Percentiles rank a stretch among this genome's conserved stretches.
Conservation (phyloP, 2,888 invertebrate species). For the Brachynemurus nebulosus region DNA sequence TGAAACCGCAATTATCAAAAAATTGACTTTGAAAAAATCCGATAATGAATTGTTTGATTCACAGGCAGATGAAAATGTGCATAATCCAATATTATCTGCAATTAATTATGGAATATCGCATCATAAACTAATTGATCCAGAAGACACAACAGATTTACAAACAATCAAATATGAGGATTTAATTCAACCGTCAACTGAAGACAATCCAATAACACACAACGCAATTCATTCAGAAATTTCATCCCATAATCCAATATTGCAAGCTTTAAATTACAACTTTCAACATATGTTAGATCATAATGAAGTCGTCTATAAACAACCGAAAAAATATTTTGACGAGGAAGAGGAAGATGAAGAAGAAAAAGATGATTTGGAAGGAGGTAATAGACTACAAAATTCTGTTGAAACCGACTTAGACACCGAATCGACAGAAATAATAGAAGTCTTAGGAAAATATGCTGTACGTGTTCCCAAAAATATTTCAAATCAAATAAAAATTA, state of each 20-base stretch:
- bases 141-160: background rate
- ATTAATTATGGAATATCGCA: background rate
- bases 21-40: too few species aligned
- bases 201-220: background rate
- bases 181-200: background rate
- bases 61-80: too few species aligned
- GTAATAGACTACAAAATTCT: background rate
- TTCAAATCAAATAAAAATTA: too few species aligned
- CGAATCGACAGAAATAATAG: too few species aligned
- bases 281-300: conserved; percentile 1
- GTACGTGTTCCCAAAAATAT: too few species aligned
- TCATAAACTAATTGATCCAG: background rate
- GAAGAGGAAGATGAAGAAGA: background rate
- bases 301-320: too few species aligned
- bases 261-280: background rate
- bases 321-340: too few species aligned
- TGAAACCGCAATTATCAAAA: too few species aligned
- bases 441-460: too few species aligned
- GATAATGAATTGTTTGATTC: too few species aligned
- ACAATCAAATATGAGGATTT: too few species aligned
- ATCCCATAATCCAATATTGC: background rate
- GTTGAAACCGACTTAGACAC: background rate
- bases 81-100: background rate
- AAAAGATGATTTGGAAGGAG: background rate
- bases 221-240: background rate